Percentiles rank a stretch among this genome's conserved stretches.
Conservation (phyloP, 2,113 vertebrate genomes). For the Apaloderma vittatum region DNA sequence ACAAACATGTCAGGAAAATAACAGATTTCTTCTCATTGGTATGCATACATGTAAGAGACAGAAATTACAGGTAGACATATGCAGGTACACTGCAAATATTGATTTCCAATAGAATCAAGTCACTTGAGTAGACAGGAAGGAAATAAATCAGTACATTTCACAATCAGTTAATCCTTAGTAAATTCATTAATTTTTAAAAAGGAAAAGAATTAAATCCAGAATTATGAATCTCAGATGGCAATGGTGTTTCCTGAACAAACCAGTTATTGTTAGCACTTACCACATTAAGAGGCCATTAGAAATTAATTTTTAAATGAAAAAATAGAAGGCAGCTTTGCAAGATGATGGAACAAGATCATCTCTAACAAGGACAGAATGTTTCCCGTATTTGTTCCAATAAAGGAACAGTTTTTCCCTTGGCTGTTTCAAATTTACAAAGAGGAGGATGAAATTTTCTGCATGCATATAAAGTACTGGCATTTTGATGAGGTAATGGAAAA, state of each 20-base stretch:
- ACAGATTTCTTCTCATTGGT: not conserved
- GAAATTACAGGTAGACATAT: not conserved
- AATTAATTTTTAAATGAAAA: conserved; percentile 71
- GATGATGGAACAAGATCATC: conserved; percentile 23
- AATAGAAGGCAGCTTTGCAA: conserved; percentile 39
- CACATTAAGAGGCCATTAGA: conserved; percentile 50
- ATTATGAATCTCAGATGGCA: conserved; percentile 68
- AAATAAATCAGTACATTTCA: conserved; percentile 64
- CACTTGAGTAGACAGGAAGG: conserved; percentile 56
- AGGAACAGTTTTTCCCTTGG: conserved; percentile 22
- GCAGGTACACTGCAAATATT: conserved; percentile 14
- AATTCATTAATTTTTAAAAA: conserved; percentile 77
- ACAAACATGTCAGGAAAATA: not conserved
- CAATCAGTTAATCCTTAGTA: conserved; percentile 59
- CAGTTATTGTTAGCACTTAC: conserved; percentile 58
- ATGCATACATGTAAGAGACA: not conserved
- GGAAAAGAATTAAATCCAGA: conserved; percentile 61
- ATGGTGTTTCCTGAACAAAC: conserved; percentile 62
- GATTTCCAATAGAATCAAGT: conserved; percentile 66
- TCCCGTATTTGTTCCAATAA: conserved; percentile 51
- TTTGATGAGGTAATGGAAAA: conserved; percentile 16
- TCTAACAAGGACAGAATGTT: conserved; percentile 35
- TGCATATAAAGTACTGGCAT: not conserved
- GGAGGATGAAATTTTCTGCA: not conserved
- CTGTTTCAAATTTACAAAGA: not conserved